phyloP scores from a whole-genome alignment of 1,140 invertebrate genomes.

The Drosophila funebris region DNA sequence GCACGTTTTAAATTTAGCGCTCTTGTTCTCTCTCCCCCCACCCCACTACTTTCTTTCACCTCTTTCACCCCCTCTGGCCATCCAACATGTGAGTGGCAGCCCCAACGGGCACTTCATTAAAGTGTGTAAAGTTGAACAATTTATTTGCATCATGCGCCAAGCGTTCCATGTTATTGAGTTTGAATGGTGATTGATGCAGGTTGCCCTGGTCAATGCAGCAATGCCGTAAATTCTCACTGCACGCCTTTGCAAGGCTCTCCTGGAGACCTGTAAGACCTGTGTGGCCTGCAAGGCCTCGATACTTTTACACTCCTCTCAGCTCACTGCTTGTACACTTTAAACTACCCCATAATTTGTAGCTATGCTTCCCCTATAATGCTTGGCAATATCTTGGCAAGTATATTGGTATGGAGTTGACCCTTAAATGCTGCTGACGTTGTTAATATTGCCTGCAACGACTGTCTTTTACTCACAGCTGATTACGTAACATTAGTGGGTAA shows the following conservation, averaged over 20 bases:
- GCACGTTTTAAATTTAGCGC: conserved; percentile 78
- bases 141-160: conserved; percentile 70
- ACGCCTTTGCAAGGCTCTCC: neutral
- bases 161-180: conserved; percentile 49
- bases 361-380: neutral
- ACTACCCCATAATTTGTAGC: conserved; percentile 9
- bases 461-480: neutral
- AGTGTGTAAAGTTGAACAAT: conserved; percentile 70
- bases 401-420: neutral
- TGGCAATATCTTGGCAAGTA: neutral
- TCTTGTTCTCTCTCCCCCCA: conserved; percentile 8
- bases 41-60: neutral
- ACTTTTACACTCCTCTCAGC: neutral
- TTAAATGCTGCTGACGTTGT: neutral
- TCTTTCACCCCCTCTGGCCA: neutral
- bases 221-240: conserved; percentile 31
- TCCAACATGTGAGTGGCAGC: conserved; percentile 20
- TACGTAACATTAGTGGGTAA: no score
- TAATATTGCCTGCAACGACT: neutral
- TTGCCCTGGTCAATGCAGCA: conserved; percentile 32
- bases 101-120: conserved; percentile 62
- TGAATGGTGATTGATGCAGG: conserved; percentile 44
- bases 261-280: conserved; percentile 1
- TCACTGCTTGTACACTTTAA: conserved; percentile 11
- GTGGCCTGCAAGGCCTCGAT: neutral